Percentiles rank a stretch among this genome's conserved stretches.
Evolutionary conservation across 2,797 vertebrate genomes (phyloP).

Genomic region (Siniperca undulata): DNA sequence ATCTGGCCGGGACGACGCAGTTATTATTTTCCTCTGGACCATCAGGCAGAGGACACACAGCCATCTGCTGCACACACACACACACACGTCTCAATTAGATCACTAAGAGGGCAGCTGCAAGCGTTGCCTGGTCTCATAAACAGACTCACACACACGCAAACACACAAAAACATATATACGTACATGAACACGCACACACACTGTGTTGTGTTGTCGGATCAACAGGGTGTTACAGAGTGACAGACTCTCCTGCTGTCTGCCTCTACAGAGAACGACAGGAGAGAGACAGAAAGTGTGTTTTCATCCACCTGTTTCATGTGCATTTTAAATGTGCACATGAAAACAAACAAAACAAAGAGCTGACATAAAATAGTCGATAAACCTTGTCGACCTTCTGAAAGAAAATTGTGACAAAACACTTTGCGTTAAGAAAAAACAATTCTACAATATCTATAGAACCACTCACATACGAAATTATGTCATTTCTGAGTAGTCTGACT

Average conservation of each 20-base stretch:
- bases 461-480: too few species aligned
- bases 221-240: conserved; percentile 44
- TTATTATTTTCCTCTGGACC: conserved; percentile 98
- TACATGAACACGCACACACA: conserved; percentile 25
- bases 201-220: conserved; percentile 40
- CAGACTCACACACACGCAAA: conserved; percentile 24
- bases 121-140: conserved; percentile 65
- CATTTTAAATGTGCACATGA: not conserved
- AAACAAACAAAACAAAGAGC: too few species aligned
- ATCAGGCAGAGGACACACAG: conserved; percentile 97
- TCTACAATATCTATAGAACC: too few species aligned
- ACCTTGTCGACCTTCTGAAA: too few species aligned
- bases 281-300: conserved; percentile 5
- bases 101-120: conserved; percentile 94
- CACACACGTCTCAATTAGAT: conserved; percentile 96
- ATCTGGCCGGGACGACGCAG: conserved; percentile 93
- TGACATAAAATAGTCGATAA: not conserved
- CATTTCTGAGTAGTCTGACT: too few species aligned
- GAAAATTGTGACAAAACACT: too few species aligned
- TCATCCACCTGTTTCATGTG: conserved; percentile 22
- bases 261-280: conserved; percentile 15
- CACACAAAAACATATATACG: conserved; percentile 21
- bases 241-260: conserved; percentile 29
- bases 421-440: not conserved
- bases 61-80: conserved; percentile 95